Conservation (phyloP, 2,888 invertebrate genomes). For the Phymatocera aterrima region DNA sequence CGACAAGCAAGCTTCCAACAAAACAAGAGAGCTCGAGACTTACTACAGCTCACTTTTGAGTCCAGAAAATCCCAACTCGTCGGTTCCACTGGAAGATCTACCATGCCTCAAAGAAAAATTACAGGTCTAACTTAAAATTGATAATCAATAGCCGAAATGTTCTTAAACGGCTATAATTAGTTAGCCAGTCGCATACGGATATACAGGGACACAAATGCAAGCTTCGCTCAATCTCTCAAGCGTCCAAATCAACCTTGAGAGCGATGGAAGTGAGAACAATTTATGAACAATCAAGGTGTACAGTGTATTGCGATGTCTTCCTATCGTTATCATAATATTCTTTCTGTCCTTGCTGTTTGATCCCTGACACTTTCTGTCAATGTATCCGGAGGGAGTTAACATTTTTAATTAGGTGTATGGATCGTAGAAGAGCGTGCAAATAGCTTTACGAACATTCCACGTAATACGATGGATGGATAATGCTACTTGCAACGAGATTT, state of each 20-base stretch:
- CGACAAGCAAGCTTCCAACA: constrained; percentile 61
- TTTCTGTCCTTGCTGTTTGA: not conserved
- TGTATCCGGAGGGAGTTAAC: not conserved
- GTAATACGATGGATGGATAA: not conserved
- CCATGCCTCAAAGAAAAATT: constrained; percentile 54
- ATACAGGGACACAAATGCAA: not conserved
- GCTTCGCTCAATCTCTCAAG: not conserved
- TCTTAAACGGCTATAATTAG: constrained; percentile 22
- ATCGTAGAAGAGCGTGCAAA: not conserved
- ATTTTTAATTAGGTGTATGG: not conserved
- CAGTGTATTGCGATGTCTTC: not conserved
- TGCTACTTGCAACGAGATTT: not conserved
- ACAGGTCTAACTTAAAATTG: constrained; percentile 48
- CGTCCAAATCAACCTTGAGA: not conserved
- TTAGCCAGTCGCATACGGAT: not conserved
- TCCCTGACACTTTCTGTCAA: not conserved
- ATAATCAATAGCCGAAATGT: not conserved
- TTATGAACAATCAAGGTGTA: not conserved
- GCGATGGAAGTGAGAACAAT: not conserved
- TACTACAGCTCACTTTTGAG: constrained; percentile 72
- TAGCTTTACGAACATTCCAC: not conserved
- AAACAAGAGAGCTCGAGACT: constrained; percentile 72
- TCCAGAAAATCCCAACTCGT: constrained; percentile 57
- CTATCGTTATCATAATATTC: not conserved
- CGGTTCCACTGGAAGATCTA: constrained; percentile 54